Base-by-base conservation (phyloP, 2,888 invertebrate genomes). In the Monochamus alternatus region DNA sequence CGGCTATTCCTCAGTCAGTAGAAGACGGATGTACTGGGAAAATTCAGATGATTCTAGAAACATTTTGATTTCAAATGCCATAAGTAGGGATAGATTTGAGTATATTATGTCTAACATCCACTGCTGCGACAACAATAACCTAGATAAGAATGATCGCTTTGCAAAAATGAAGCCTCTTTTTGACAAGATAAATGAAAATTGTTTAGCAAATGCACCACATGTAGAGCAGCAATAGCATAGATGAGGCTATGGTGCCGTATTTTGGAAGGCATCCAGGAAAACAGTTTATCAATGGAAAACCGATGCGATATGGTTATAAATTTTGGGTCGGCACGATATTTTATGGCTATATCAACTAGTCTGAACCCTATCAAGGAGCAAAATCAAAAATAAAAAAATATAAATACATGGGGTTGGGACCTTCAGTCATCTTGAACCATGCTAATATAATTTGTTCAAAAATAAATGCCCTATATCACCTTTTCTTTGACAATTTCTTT, bases 21-120 rank as follows among this genome's bases (percentile, higher is more conserved):
- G 78, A 71, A 75, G 76, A 32, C 63, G 75, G 69, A 80, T 80
- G 80, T 80, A 75, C 64, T 80, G 58, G 75, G 75, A 80, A 70
- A 75, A 75, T 75, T 75, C 76, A n/a, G 72, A 72, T 47, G 77
- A 80, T 62, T 74, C 74, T 38, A 75, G 74, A 3, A 78, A 78
- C 64, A 75, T 73, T 12, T 68, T 80, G 31, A 59, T 70, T 70
- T 60, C 60, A 31, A 62, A 60, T 59, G 58, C 10, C 5, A 44
- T 30, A 62, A 71, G 47, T 31, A 63, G 0, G 14, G 38, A 43
- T 47, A 66, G 10, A 70, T 60, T 47, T 71, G 59, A 63, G n/a
- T 51, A 47, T 66, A 12, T 60, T 69, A 32, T 55, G 12, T 38
- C 43, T 44, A 32, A 32, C 12, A 47, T 47, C 5, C 7, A 44